A percentile compares a stretch with the other conserved stretches of the same genome.
Evolutionary conservation across 2,797 vertebrate genomes (phyloP).

Genomic region (Crenuchus spilurus): DNA sequence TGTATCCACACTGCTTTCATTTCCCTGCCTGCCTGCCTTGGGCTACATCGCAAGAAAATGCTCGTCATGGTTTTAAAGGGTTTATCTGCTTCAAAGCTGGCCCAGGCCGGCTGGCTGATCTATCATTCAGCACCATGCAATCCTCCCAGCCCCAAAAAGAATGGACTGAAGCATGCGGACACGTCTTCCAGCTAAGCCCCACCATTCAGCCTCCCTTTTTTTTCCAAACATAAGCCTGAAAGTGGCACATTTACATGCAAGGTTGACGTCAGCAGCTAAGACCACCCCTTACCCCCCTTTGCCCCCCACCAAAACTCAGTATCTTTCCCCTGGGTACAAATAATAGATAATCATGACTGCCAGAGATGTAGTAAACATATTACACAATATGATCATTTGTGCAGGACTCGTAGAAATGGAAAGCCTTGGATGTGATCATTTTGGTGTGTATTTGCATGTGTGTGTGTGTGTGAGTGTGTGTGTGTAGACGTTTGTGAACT

Average conservation of each 20-base stretch:
- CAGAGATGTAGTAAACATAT: neutral
- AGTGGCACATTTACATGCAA: conserved; percentile 71
- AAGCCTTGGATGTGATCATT: neutral
- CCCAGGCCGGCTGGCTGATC: conserved; percentile 65
- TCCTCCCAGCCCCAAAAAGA: conserved; percentile 71
- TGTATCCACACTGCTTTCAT: conserved; percentile 63
- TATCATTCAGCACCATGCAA: conserved; percentile 67
- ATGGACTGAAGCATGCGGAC: conserved; percentile 68
- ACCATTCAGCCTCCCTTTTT: conserved; percentile 52
- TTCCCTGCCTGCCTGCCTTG: conserved; percentile 60
- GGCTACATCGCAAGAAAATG: conserved; percentile 70
- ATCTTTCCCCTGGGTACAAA: conserved; percentile 51
- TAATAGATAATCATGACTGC: conserved; percentile 15
- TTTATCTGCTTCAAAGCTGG: conserved; percentile 80
- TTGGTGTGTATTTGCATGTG: neutral
- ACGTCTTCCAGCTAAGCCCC: conserved; percentile 68
- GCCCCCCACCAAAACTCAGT: conserved; percentile 41
- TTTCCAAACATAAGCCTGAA: conserved; percentile 62
- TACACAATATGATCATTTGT: neutral
- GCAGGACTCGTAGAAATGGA: neutral
- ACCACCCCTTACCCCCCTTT: conserved; percentile 14
- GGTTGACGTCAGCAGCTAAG: conserved; percentile 71
- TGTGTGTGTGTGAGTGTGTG: conserved; percentile 1
- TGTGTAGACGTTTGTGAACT: neutral
- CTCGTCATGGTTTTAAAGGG: conserved; percentile 80